These are phyloP conservation scores for Anagyrus pseudococci DNA, from an alignment of 2,888 invertebrate genomes.

Conservation along the genomic window DNA sequence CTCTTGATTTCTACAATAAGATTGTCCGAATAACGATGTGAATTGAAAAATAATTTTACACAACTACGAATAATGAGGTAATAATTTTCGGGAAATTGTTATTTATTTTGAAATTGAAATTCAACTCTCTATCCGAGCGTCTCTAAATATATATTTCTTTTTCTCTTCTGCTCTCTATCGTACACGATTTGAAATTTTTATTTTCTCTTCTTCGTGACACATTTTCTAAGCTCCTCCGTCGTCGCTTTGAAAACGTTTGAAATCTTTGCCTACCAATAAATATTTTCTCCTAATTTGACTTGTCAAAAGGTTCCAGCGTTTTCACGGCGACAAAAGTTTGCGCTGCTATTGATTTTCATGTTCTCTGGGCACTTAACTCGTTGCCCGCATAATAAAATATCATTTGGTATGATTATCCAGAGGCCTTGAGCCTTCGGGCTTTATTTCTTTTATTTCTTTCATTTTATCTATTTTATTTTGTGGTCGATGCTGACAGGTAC, in stretches of 20 bases:
- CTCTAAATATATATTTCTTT: slow-evolving; percentile 33
- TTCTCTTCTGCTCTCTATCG: slow-evolving; percentile 19
- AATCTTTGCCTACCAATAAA: slow-evolving; percentile 8
- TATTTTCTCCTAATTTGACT: not conserved
- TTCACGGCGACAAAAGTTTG: slow-evolving; percentile 15
- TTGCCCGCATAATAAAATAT: slow-evolving; percentile 36
- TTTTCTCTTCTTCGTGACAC: slow-evolving; percentile 1
- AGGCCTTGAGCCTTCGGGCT: slow-evolving; percentile 34
- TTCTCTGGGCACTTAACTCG: slow-evolving; percentile 29
- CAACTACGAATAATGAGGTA: slow-evolving; percentile 11
- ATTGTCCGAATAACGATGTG: slow-evolving; percentile 29
- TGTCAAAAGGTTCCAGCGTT: slow-evolving; percentile 10
- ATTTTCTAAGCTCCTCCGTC: slow-evolving; percentile 21
- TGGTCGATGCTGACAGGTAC: slow-evolving; percentile 44
- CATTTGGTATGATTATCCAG: slow-evolving; percentile 40
- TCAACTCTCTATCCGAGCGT: slow-evolving; percentile 32
- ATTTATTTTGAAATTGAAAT: slow-evolving; percentile 31
- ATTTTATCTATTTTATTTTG: slow-evolving; percentile 30
- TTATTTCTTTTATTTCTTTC: slow-evolving; percentile 8
- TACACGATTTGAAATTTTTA: slow-evolving; percentile 26
- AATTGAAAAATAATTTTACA: slow-evolving; percentile 24
- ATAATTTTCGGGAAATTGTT: slow-evolving; percentile 1
- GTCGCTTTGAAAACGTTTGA: slow-evolving; percentile 20
- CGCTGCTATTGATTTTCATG: slow-evolving; percentile 27
- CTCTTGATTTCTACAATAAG: slow-evolving; percentile 21